Base-by-base conservation (phyloP, 2,888 invertebrate genomes). In the Cacoxenus indagator region DNA sequence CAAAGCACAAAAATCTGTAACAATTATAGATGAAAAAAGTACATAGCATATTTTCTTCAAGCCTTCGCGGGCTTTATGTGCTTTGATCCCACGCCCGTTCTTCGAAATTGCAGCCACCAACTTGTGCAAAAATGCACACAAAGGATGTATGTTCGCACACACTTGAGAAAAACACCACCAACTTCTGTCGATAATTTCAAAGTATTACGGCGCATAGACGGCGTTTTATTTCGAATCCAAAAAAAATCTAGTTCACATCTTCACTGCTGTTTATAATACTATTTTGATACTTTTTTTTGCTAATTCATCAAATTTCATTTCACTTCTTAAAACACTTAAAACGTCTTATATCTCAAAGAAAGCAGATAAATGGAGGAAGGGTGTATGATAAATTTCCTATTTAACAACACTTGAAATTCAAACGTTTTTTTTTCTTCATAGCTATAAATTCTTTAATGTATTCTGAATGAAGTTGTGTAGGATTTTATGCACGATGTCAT, bases 321-420 rank as follows among this genome's bases (percentile, higher is more conserved):
- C 51, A 51, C 4, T 17, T 11, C 29, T 57, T 57, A 57, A 57
- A 29, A 57, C 29, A n/a, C 57, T 57, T 57, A 57, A 57, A 57
- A 29, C 57, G 29, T 57, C 29, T 57, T 57, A 57, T 57, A n/a
- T 17, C 57, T 57, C 8, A 27, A 51, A 22, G 9, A 51, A 48
- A 48, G 17, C 14, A 48, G 17, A 48, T 17, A 48, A 48, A 19
- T 5, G 4, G 4, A 19, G 14, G 11, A 17, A 17, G n/a, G 29
- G 54, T 14, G 17, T 19, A 57, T 22, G 51, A 51, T 19, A 51
- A 51, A 51, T 19, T 14, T 8, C 37, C 14, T 14, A 37, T 8
- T 37, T 51, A 17, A 51, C 17, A 51, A 51, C 51, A 57, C 57
- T 57, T 57, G 57, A 57, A 57, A 57, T 57, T 57, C 57, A 57